Evolutionary conservation across 1,140 invertebrate species (phyloP), one percentile per base, ranked within the genome.

Genomic region (Drosophila burlai): DNA sequence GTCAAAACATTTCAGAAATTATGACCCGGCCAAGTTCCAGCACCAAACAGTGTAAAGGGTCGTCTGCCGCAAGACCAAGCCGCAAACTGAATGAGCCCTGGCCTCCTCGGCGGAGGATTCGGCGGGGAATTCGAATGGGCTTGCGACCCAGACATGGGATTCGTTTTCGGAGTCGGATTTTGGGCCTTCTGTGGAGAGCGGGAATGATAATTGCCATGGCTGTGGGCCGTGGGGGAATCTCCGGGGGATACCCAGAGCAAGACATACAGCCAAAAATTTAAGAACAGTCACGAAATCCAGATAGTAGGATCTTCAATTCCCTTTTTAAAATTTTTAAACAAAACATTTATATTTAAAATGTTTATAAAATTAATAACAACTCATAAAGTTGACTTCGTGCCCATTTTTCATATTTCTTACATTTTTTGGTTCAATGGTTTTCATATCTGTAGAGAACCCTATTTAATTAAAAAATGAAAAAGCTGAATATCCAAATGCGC

Each of bases 1-100:
- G 84, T 89, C 84, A 90, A 89, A 89, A 89, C 84, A 89, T 89
- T 89, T 89, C 75, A 84, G 77, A 85, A 89, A 89, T 89, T 89
- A 89, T 89, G 84, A 84, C 84, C 85, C 67, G 68, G 54, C 61
- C 71, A 74, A 74, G 67, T 47, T 57, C 54, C 69, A 68, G 67
- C 64, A 46, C 61, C 50, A 13, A 45, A 54, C 31, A 54, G 47
- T 43, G 66, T 58, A 81, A 62, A 65, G 67, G 61, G 62, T 74
- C 55, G 67, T 52, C 46, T 61, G 75, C 79, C 74, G 31, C 81
- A 89, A 63, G 61, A 69, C 49, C 60, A 63, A 85, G 82, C 82
- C 73, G 46, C 73, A 81, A 81, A 68, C 62, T 66, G 76, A 77
- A 71, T 79, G 76, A 60, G 71, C 67, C 69, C 43, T 21, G 38